A percentile compares a stretch with the other conserved stretches of the same genome.
These are phyloP conservation scores for Lycia hirtaria DNA, from an alignment of 2,888 invertebrate species.

Conservation along the genomic window DNA sequence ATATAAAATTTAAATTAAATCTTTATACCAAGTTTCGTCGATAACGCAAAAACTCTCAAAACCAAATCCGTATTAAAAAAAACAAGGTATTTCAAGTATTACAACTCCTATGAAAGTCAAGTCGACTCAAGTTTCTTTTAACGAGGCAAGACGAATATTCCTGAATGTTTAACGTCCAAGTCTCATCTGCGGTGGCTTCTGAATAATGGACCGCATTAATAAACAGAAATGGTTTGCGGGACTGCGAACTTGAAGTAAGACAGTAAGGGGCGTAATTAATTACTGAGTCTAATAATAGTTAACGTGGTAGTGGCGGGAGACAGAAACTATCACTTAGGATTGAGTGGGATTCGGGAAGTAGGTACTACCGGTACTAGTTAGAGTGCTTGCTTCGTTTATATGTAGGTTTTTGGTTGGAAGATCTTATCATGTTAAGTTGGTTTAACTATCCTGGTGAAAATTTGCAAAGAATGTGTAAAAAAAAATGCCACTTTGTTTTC, in stretches of 20 bases:
- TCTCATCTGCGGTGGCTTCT: constrained; percentile 77
- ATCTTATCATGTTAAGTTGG: too few species aligned
- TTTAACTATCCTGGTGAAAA: too few species aligned
- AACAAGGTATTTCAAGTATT: constrained; percentile 21
- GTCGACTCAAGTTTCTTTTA: constrained; percentile 70
- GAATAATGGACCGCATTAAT: constrained; percentile 81
- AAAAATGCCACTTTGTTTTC: background rate
- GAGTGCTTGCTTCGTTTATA: constrained; percentile 37
- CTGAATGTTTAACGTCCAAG: constrained; percentile 69
- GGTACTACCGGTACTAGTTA: constrained; percentile 38
- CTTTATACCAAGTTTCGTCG: too few species aligned
- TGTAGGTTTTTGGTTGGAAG: constrained; percentile 11
- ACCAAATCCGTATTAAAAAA: constrained; percentile 14
- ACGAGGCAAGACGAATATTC: constrained; percentile 70
- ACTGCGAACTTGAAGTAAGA: constrained; percentile 61
- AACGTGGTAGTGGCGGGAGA: constrained; percentile 53
- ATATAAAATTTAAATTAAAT: too few species aligned
- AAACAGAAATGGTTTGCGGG: constrained; percentile 71
- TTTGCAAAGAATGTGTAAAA: too few species aligned
- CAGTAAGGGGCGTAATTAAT: constrained; percentile 67
- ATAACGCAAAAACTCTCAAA: constrained; percentile 4
- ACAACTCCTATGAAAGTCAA: constrained; percentile 57
- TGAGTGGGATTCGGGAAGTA: constrained; percentile 53
- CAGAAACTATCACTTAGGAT: constrained; percentile 71
- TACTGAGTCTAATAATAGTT: constrained; percentile 60